A percentile compares a stretch with the other conserved stretches of the same genome.
Evolutionary conservation across 2,888 invertebrate genomes (phyloP).

Genomic region (Lasiommata megera): DNA sequence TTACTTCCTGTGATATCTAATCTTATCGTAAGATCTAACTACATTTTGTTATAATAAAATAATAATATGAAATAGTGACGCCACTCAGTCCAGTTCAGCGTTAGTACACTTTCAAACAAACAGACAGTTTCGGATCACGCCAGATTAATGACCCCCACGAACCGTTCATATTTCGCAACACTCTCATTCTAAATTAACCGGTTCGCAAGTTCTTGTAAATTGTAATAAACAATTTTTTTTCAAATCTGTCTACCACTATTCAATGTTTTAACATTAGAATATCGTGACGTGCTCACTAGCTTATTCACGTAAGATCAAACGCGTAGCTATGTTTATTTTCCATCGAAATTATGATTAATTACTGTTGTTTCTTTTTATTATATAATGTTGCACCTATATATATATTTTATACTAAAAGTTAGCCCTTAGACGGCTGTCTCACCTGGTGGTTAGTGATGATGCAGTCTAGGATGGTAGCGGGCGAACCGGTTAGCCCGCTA

Average conservation of each 20-base stretch:
- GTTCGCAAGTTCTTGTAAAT: conserved; percentile 48
- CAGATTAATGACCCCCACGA: conserved; percentile 66
- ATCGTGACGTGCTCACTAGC: conserved; percentile 5
- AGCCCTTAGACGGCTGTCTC: too few relatives aligned
- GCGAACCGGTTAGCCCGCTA: too few relatives aligned
- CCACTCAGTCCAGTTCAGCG: background rate
- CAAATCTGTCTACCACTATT: conserved; percentile 15
- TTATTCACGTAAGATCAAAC: too few relatives aligned
- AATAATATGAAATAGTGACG: background rate
- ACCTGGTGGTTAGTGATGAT: too few relatives aligned
- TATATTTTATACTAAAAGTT: too few relatives aligned
- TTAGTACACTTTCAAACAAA: conserved; percentile 45
- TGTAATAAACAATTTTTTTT: conserved; percentile 53
- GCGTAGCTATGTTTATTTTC: too few relatives aligned
- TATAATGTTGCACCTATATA: too few relatives aligned
- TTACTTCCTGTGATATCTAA: too few relatives aligned
- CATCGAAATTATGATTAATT: too few relatives aligned
- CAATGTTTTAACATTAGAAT: conserved; percentile 23
- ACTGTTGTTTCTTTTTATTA: too few relatives aligned
- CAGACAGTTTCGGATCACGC: conserved; percentile 52
- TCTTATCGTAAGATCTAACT: too few relatives aligned
- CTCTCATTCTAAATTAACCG: conserved; percentile 32
- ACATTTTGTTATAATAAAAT: background rate
- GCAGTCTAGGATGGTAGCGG: too few relatives aligned
- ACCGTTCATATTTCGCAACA: conserved; percentile 63